Evolutionary conservation across 2,888 invertebrate genomes (phyloP).

Genomic region (Oscheius myriophilus): DNA sequence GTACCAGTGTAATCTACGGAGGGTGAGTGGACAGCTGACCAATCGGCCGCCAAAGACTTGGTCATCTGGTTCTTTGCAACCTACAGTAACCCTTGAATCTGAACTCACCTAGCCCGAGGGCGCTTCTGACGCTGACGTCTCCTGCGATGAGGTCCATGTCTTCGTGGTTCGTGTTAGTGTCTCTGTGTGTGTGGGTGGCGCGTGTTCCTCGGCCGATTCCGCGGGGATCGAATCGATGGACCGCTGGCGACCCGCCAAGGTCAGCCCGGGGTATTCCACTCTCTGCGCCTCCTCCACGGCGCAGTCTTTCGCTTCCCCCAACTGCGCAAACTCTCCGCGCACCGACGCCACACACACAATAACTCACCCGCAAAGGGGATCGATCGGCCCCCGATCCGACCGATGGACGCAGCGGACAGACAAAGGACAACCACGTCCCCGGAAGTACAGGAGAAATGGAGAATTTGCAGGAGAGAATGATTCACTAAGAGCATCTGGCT

Average conservation of each 20-base stretch:
- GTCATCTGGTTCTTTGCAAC: neutral
- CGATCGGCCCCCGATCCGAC: slow-evolving; percentile 8
- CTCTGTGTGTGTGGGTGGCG: slow-evolving; percentile 1
- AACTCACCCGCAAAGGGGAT: slow-evolving; percentile 12
- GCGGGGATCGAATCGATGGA: slow-evolving; percentile 29
- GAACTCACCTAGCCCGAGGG: slow-evolving; percentile 18
- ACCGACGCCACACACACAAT: slow-evolving; percentile 6
- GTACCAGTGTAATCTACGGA: no score
- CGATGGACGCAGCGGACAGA: slow-evolving; percentile 1
- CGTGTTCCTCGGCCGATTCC: slow-evolving; percentile 23
- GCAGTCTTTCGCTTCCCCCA: slow-evolving; percentile 7
- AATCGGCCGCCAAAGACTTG: neutral
- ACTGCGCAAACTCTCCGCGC: slow-evolving; percentile 16
- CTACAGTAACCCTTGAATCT: neutral
- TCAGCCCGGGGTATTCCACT: slow-evolving; percentile 23
- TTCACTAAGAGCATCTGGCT: no score
- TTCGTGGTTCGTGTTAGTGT: no score
- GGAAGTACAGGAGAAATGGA: no score
- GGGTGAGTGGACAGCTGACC: no score
- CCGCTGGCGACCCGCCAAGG: slow-evolving; percentile 15
- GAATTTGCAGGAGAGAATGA: no score
- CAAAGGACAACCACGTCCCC: neutral
- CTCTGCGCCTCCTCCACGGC: slow-evolving; percentile 10
- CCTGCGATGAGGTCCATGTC: no score
- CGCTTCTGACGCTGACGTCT: slow-evolving; percentile 6